Percentiles rank a stretch among this genome's conserved stretches.
Evolutionary conservation across 2,888 invertebrate genomes (phyloP).

Genomic region (Mycalesis mineus): DNA sequence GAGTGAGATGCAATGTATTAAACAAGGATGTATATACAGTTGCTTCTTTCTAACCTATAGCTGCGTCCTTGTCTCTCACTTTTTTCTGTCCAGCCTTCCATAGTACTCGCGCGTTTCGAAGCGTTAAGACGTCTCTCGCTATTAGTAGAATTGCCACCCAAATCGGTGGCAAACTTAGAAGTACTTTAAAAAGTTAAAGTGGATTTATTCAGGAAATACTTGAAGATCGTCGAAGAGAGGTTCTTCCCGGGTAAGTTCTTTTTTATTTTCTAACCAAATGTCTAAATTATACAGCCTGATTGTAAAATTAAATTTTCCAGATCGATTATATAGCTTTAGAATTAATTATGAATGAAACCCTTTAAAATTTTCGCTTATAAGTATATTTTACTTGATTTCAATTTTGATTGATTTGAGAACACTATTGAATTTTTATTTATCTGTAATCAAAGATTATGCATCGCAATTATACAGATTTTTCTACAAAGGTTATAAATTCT

Average conservation of each 20-base stretch:
- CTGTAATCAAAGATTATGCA: too few species aligned
- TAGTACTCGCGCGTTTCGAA: slow-evolving; percentile 9
- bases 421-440: too few species aligned
- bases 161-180: slow-evolving; percentile 30
- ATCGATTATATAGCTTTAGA: neutral
- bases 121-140: slow-evolving; percentile 1
- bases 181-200: slow-evolving; percentile 37
- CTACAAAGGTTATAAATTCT: too few species aligned
- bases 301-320: neutral
- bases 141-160: slow-evolving; percentile 21
- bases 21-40: slow-evolving; percentile 7
- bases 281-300: neutral
- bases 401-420: neutral
- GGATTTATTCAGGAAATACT: slow-evolving; percentile 39
- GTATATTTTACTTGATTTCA: too few species aligned
- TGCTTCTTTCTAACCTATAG: neutral
- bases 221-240: slow-evolving; percentile 37
- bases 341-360: slow-evolving; percentile 1
- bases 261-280: neutral
- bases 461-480: too few species aligned
- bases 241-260: slow-evolving; percentile 37
- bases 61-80: neutral
- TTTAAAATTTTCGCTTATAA: too few species aligned
- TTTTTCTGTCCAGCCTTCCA: slow-evolving; percentile 8
- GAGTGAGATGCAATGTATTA: slow-evolving; percentile 1